Base-by-base conservation (phyloP, 2,113 vertebrate species). In the Rhynchomys soricoides region DNA sequence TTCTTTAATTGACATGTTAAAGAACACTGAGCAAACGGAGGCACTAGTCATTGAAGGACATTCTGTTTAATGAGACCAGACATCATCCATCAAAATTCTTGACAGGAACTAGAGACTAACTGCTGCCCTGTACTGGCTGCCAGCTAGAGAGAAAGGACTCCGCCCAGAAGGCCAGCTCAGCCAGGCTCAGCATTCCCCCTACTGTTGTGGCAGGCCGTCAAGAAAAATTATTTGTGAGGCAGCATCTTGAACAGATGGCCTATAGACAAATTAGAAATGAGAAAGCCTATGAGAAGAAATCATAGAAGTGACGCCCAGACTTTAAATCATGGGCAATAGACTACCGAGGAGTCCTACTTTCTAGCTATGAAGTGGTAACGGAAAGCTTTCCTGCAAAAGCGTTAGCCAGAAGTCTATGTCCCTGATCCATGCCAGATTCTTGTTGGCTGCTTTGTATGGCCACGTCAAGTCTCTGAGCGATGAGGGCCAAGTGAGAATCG, bases 51-150 rank as follows among this genome's bases (percentile, higher is more conserved):
- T 6, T 66, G 73, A 83, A 93, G 73, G 66, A 71, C 24, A 74
- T 95, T 86, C 15, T 90, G 62, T 92, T 91, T 93, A 95, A 95
- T 57, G 71, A 93, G 88, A 93, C 31, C 43, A 81, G n/a, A 71
- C 21, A 34, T 81, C 9, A 50, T 81, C 19, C 43, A 24, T 68
- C 59, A 55, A 71, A 55, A 52, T 3, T 74, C 71, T 52, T 79
- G 66, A 82, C 59, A 52, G n/a, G 37, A 82, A 37, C 68, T 79
- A 40, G 71, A 93, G 75, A 79, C 22, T 85, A 43, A 90, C 43
- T 48, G 7, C 62, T 52, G 26, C 48, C 57, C 52, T 9, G 22
- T 70, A 24, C 19, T 40, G 68, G 45, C 16, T 66, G 48, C n/a
- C 29, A 3, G 7, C 4, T 29, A 1, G 2, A 16, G 64, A 73